Percentiles rank a stretch among this genome's conserved stretches.
phyloP scores from a whole-genome alignment of 2,113 vertebrate genomes.

The Poeciliopsis prolifica region DNA sequence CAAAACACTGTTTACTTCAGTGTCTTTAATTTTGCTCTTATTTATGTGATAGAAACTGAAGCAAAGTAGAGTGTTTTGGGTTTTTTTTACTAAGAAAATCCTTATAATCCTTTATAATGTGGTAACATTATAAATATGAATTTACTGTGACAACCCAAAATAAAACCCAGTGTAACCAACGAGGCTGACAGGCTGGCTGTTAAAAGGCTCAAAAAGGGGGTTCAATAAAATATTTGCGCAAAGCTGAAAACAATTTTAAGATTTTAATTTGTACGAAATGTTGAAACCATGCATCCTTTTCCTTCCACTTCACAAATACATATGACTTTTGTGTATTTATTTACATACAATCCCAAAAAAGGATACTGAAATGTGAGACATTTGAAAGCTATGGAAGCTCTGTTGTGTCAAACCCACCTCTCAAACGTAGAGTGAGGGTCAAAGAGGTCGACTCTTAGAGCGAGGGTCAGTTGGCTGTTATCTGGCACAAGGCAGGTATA shows the following conservation, averaged over 20 bases:
- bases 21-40: not conserved
- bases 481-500: slow-evolving; percentile 86
- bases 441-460: slow-evolving; percentile 89
- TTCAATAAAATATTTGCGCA: too few relatives aligned
- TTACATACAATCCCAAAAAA: not conserved
- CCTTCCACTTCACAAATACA: not conserved
- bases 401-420: slow-evolving; percentile 76
- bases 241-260: too few relatives aligned
- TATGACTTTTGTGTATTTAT: not conserved
- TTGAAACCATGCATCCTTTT: not conserved
- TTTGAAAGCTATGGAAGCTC: not conserved
- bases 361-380: not conserved
- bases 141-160: not conserved
- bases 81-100: not conserved
- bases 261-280: not conserved
- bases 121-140: too few relatives aligned
- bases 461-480: slow-evolving; percentile 85
- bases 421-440: slow-evolving; percentile 89
- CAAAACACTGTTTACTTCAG: not conserved
- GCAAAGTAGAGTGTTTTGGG: not conserved
- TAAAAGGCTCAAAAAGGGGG: too few relatives aligned
- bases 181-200: too few relatives aligned
- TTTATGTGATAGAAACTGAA: not conserved
- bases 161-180: not conserved
- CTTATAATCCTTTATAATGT: not conserved